Conservation (phyloP, 2,888 invertebrate species). For the Thymelicus lineola region DNA sequence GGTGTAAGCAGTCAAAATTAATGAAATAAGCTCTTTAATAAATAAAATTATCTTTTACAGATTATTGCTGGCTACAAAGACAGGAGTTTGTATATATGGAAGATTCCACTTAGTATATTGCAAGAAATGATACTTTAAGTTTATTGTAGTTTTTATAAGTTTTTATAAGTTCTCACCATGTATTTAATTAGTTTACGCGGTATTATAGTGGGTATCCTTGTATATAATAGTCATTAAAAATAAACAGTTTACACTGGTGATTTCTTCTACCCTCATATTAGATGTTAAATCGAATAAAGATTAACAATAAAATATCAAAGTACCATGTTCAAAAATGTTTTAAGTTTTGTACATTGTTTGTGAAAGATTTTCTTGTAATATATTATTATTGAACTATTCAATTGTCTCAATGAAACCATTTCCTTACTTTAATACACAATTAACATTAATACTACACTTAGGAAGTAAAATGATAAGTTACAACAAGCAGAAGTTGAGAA, state of each 20-base stretch:
- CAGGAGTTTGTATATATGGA: constrained; percentile 87
- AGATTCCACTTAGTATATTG: constrained; percentile 83
- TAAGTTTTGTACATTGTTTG: constrained; percentile 35
- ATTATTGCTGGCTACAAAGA: constrained; percentile 89
- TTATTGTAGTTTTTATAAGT: constrained; percentile 43
- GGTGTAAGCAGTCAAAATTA: too few species aligned
- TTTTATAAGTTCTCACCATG: constrained; percentile 52
- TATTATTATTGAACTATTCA: constrained; percentile 19
- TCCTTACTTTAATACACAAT: not conserved
- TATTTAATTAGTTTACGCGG: constrained; percentile 19
- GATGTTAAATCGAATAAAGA: constrained; percentile 1
- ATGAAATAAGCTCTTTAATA: not conserved
- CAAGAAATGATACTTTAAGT: constrained; percentile 80
- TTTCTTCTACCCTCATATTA: constrained; percentile 23
- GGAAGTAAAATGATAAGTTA: too few species aligned
- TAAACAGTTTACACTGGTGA: constrained; percentile 12
- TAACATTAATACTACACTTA: too few species aligned
- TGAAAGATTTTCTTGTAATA: constrained; percentile 36
- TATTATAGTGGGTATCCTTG: constrained; percentile 13
- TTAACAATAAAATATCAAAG: constrained; percentile 1
- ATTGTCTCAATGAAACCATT: constrained; percentile 23
- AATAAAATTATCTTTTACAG: constrained; percentile 72
- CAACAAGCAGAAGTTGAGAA: too few species aligned
- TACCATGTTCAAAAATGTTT: constrained; percentile 26
- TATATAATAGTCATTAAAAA: constrained; percentile 24